phyloP scores from a whole-genome alignment of 2,888 invertebrate genomes.

The Melangyna quadrimaculata region DNA sequence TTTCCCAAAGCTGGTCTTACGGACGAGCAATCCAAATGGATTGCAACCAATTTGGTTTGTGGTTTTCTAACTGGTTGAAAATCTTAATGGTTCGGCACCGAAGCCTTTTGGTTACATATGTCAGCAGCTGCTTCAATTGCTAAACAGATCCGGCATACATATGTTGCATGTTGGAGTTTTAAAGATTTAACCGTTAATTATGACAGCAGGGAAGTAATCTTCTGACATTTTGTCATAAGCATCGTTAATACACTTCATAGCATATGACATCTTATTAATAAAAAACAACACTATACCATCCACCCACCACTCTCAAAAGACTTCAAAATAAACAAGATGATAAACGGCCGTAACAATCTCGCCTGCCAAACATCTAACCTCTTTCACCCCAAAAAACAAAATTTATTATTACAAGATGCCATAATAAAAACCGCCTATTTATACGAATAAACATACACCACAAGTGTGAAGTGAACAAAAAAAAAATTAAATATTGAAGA shows the following conservation, averaged over 20 bases:
- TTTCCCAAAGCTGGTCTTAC: too few relatives aligned
- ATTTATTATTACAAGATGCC: slow-evolving; percentile 32
- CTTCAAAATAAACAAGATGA: background rate
- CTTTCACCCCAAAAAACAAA: slow-evolving; percentile 21
- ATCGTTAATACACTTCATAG: background rate
- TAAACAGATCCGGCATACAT: too few relatives aligned
- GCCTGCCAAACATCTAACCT: background rate
- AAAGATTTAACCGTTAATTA: background rate
- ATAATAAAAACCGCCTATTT: slow-evolving; percentile 20
- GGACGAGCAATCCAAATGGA: too few relatives aligned
- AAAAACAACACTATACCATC: background rate
- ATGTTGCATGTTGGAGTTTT: too few relatives aligned
- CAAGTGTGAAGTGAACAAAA: slow-evolving; percentile 28
- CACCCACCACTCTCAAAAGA: background rate
- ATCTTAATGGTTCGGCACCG: too few relatives aligned
- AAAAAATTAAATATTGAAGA: background rate
- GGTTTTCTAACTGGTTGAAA: too few relatives aligned
- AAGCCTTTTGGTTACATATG: too few relatives aligned
- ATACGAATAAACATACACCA: slow-evolving; percentile 39
- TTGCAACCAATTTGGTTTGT: too few relatives aligned
- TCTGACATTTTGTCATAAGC: background rate
- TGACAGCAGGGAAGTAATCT: background rate
- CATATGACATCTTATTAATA: background rate
- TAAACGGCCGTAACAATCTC: slow-evolving; percentile 2
- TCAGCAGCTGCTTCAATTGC: too few relatives aligned